Conservation (phyloP, 2,113 vertebrate genomes). For the Rhinoderma darwinii region DNA sequence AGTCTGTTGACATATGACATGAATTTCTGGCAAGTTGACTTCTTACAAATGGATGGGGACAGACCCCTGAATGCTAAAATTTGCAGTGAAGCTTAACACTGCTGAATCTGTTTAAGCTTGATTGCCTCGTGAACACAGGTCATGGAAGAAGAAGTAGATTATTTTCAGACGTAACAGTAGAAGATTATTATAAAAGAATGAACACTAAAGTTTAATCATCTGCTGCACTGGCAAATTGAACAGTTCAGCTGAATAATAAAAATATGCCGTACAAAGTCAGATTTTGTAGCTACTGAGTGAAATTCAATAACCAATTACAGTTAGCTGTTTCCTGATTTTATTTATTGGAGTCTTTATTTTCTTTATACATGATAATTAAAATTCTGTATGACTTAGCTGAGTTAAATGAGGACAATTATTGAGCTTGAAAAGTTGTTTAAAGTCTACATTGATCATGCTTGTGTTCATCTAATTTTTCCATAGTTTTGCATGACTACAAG, state of each 20-base stretch:
- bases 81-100: constrained; percentile 72
- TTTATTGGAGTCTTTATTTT: constrained; percentile 19
- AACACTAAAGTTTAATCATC: constrained; percentile 67
- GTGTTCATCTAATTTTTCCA: background rate
- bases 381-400: constrained; percentile 10
- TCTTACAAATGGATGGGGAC: constrained; percentile 71
- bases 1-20: constrained; percentile 74
- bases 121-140: constrained; percentile 69
- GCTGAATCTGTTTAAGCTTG: constrained; percentile 66
- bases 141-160: constrained; percentile 67
- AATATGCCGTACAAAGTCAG: constrained; percentile 16
- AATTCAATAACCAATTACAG: constrained; percentile 36
- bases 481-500: background rate
- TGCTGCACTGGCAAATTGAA: constrained; percentile 66
- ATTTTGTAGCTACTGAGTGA: constrained; percentile 35
- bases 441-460: constrained; percentile 12
- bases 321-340: constrained; percentile 23
- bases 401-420: constrained; percentile 33
- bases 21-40: constrained; percentile 73
- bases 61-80: constrained; percentile 71
- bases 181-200: constrained; percentile 65
- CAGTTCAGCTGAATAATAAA: constrained; percentile 29
- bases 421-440: constrained; percentile 22
- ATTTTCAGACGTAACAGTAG: constrained; percentile 70
- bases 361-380: constrained; percentile 24